phyloP scores from a whole-genome alignment of 2,888 invertebrate species.

The Protophormia terraenovae region DNA sequence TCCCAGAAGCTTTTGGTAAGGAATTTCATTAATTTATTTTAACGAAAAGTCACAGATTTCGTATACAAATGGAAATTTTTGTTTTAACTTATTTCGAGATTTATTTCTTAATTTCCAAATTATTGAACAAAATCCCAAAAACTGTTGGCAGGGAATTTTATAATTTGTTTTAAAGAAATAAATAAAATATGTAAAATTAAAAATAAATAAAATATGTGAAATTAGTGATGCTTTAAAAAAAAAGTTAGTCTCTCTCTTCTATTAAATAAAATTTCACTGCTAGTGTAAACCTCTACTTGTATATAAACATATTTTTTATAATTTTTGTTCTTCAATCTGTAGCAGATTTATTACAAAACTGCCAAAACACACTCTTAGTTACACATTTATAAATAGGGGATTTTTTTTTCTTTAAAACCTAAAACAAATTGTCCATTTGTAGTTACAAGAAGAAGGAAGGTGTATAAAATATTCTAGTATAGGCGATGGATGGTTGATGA shows the following conservation, averaged over 20 bases:
- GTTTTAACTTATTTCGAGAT: too few species aligned
- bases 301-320: background rate
- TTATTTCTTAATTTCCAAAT: too few species aligned
- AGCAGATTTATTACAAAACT: constrained; percentile 40
- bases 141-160: too few species aligned
- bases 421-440: background rate
- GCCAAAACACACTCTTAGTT: background rate
- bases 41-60: too few species aligned
- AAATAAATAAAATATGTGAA: too few species aligned
- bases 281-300: background rate
- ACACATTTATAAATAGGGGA: background rate
- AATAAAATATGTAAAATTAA: too few species aligned
- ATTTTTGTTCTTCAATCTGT: background rate
- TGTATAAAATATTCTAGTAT: background rate
- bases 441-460: background rate
- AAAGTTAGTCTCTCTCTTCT: background rate
- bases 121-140: too few species aligned
- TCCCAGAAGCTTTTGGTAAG: too few species aligned
- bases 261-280: background rate
- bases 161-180: too few species aligned
- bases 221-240: too few species aligned
- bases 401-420: background rate
- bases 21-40: too few species aligned
- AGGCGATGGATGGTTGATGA: constrained; percentile 21
- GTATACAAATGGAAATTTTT: too few species aligned